Evolutionary conservation across 2,888 invertebrate species (phyloP).

Genomic region (Nymphalis c-album): DNA sequence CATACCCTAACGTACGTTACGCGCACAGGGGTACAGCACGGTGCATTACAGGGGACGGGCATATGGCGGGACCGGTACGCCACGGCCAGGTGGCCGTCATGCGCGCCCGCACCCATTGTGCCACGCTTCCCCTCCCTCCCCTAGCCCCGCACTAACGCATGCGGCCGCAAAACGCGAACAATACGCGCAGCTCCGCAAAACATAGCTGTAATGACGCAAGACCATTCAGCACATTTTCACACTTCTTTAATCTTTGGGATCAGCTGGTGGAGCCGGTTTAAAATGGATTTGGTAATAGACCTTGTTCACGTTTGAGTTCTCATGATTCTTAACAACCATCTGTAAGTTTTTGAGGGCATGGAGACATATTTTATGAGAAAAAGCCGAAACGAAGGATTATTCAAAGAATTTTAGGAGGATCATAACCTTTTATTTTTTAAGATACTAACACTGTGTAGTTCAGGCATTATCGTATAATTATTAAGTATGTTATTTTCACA

Average conservation of each 20-base stretch:
- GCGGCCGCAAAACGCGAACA: conserved; percentile 45
- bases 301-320: conserved; percentile 15
- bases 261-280: conserved; percentile 35
- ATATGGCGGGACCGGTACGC: conserved; percentile 77
- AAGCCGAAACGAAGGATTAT: not conserved
- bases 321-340: conserved; percentile 5
- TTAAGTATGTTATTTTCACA: too few relatives aligned
- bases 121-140: conserved; percentile 42
- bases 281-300: conserved; percentile 21
- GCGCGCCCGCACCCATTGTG: conserved; percentile 79
- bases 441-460: too few relatives aligned
- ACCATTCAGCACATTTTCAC: conserved; percentile 42
- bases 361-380: not conserved
- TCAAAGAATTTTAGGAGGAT: too few relatives aligned
- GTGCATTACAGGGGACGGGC: conserved; percentile 51
- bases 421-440: not conserved
- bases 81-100: conserved; percentile 79
- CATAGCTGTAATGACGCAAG: conserved; percentile 44
- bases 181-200: conserved; percentile 61
- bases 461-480: too few relatives aligned
- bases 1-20: conserved; percentile 26
- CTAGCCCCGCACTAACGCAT: conserved; percentile 43
- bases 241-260: conserved; percentile 31
- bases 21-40: conserved; percentile 33
- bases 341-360: not conserved